A percentile compares a stretch with the other conserved stretches of the same genome.
Conservation (phyloP, 2,797 vertebrate genomes). For the Tangara arthus region DNA sequence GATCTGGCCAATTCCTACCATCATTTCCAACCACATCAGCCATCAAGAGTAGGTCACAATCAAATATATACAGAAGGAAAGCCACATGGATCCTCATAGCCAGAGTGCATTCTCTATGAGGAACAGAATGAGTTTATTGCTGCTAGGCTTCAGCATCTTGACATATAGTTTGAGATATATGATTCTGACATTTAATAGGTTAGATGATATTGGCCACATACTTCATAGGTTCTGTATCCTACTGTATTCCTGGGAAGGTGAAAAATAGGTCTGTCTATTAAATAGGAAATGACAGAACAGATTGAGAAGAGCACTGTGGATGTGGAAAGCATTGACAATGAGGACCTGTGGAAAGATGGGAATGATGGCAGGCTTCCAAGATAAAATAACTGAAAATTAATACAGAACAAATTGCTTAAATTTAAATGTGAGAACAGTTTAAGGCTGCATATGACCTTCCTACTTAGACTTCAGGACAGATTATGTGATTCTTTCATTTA, state of each 20-base stretch:
- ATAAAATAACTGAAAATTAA: conserved; percentile 47
- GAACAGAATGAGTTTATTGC: conserved; percentile 50
- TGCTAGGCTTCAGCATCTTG: conserved; percentile 53
- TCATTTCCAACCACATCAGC: neutral
- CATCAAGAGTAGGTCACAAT: conserved; percentile 2
- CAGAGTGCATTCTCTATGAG: neutral
- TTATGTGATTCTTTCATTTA: neutral
- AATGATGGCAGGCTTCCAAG: conserved; percentile 7
- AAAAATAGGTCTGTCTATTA: conserved; percentile 62
- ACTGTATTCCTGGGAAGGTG: conserved; percentile 66
- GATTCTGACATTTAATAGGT: conserved; percentile 79
- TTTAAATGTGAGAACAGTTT: neutral
- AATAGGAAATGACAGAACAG: conserved; percentile 62
- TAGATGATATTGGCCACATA: conserved; percentile 72
- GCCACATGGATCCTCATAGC: neutral
- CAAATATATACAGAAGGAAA: conserved; percentile 6
- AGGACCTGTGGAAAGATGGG: neutral
- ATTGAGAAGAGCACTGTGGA: conserved; percentile 66
- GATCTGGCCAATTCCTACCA: neutral
- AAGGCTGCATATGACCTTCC: neutral
- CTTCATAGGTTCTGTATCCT: conserved; percentile 69
- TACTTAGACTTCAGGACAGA: neutral
- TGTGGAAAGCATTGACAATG: conserved; percentile 20
- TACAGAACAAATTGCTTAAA: neutral
- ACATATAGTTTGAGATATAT: conserved; percentile 69